These are phyloP conservation scores for Tenebrosternarchus preto DNA, from an alignment of 2,113 vertebrate genomes.

Conservation along the genomic window DNA sequence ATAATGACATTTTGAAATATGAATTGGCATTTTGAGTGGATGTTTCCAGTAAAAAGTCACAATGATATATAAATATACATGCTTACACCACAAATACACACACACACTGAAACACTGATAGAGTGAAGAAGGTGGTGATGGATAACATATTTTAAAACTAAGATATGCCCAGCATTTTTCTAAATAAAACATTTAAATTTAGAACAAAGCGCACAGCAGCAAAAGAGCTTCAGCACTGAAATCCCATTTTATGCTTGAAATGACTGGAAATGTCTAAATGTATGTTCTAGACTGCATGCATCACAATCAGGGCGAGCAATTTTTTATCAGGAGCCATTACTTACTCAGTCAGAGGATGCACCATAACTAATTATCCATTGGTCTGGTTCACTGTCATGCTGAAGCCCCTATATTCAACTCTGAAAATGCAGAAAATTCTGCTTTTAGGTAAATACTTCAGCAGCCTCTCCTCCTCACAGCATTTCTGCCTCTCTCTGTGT, in stretches of 20 bases:
- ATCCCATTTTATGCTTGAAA: not conserved
- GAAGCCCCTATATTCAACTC: conserved; percentile 28
- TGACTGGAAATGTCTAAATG: conserved; percentile 1
- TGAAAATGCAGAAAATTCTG: conserved; percentile 48
- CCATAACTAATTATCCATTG: conserved; percentile 33
- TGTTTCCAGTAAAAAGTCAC: not conserved
- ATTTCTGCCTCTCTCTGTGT: conserved; percentile 49
- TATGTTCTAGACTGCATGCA: not conserved
- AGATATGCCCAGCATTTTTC: not conserved
- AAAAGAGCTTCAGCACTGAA: not conserved
- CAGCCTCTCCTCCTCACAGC: conserved; percentile 30
- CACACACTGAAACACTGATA: not conserved
- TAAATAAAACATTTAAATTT: not conserved
- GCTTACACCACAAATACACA: not conserved
- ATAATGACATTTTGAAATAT: too few species aligned
- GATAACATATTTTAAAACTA: not conserved
- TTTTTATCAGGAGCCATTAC: conserved; percentile 38
- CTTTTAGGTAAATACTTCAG: conserved; percentile 42
- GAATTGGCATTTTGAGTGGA: not conserved
- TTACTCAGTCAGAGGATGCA: conserved; percentile 40
- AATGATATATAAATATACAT: not conserved
- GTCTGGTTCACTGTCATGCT: conserved; percentile 16
- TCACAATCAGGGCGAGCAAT: not conserved
- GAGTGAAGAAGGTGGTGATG: not conserved
- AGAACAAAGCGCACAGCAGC: not conserved